Base-by-base conservation (phyloP, 2,888 invertebrate species). In the Rhamphomyia laevipes region DNA sequence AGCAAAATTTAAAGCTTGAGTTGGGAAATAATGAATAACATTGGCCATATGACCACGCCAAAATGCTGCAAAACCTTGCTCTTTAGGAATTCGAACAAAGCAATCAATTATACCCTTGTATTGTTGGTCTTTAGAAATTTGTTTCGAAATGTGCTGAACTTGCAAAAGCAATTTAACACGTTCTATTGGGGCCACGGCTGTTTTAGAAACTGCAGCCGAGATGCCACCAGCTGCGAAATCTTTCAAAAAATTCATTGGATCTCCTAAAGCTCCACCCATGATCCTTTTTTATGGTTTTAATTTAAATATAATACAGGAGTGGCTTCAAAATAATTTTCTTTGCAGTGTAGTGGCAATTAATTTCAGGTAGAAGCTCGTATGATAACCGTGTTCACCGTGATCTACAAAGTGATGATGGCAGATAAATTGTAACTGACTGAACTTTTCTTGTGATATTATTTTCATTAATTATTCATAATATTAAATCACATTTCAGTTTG, bases 41-140 rank as follows among this genome's bases (percentile, higher is more conserved):
- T 95, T 95, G 57, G 93, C 94, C 53, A 90, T 65, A 73, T 95
- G 95, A 61, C 94, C 94, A 66, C 94, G 82, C 94, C 94, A 95
- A 64, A 85, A 84, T 45, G 92, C 85, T 2, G 74, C 54, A 48
- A 90, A 71, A 48, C 93, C 92, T 68, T 91, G 91, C 72, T 92
- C 90, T 64, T 77, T 82, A 46, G 90, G 89, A 67, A 92, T 86
- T 56, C 91, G 84, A 48, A 85, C 71, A 63, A 91, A 84, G 50
- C 85, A 83, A 70, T 91, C 91, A 46, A 90, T 63, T 70, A 91
- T 87, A 64, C 91, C 86, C 80, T 94, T 95, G 77, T 99, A 99
- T 61, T 87, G 85, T 64, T 91, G 12, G 3, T 40, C 85, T 56
- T 79, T 80, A 7, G 86, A 59, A 60, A 93, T 88, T 73, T 92